Base-by-base conservation (phyloP, 2,888 invertebrate genomes). In the Stramonita haemastoma region DNA sequence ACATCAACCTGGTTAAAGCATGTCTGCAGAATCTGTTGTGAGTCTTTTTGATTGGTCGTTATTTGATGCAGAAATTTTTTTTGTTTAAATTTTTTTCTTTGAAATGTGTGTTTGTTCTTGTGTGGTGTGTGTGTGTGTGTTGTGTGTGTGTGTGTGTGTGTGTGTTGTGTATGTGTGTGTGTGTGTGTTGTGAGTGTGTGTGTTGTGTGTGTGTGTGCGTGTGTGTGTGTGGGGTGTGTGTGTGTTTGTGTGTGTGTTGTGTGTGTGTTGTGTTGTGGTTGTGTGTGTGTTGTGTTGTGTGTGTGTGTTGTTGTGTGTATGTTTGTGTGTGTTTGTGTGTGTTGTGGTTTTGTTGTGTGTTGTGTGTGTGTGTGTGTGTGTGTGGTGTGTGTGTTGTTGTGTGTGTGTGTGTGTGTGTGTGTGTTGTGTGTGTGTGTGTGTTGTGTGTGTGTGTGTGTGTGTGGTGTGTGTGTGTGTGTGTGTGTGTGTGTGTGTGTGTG, bases 1-100 rank as follows among this genome's bases (percentile, higher is more conserved):
- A 99, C 95, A 98, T 98, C 92, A 98, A 98, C 95, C 97, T 99
- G 66, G 99, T 99, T 0, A 99, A 99, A 96, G 98, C 98, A 0
- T 98, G 98, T 95, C 97, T 99, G 90, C 98, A 98, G 96, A 99
- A 99, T 96, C 97, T 99, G 92, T 97, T 98, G 92, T 98, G 97
- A 95, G 96, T 95, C 46, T 4, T 46, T 87, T 34, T 70, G 36
- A 87, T 34, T 73, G 77, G 60, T 29, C 13, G 34, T 17, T 56
- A n/a, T 88, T 88, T 26, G 17, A 22, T 77, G 70, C 36, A 32
- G 17, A 17, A 57, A 81, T n/a, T 1, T 60, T 2, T 26, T 29
- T 66, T 73, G 73, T 73, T 81, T 79, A 26, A 29, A 22, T 34
- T 60, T 60, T n/a, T n/a, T n/a, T n/a, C n/a, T 26, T 70, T 70